Conservation (phyloP, 2,797 vertebrate species). For the Dicrostonyx torquatus region DNA sequence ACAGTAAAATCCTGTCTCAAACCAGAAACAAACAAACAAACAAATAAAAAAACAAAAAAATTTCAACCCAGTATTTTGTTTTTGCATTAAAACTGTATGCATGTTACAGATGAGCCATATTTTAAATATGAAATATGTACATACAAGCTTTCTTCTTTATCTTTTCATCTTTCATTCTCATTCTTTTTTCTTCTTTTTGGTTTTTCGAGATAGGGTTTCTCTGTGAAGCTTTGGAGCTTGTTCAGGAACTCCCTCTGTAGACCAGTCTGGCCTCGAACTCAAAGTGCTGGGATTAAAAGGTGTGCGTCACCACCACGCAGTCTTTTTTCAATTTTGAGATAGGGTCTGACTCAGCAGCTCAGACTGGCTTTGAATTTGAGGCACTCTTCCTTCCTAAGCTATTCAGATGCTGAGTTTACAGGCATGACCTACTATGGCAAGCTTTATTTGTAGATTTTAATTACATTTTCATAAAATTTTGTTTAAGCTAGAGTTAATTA, state of each 20-base stretch:
- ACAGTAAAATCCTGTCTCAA: background rate
- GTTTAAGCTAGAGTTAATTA: background rate
- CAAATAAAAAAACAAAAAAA: background rate
- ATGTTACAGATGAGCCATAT: background rate
- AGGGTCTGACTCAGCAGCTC: background rate
- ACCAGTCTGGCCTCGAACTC: too few relatives aligned
- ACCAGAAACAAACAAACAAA: background rate
- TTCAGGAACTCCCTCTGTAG: too few relatives aligned
- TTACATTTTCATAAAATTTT: background rate
- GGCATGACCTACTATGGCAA: background rate
- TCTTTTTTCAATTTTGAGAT: background rate
- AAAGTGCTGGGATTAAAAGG: too few relatives aligned
- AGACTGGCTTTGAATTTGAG: background rate
- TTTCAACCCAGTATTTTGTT: background rate
- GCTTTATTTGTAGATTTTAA: background rate
- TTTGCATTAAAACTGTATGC: background rate
- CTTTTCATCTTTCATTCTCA: too few relatives aligned
- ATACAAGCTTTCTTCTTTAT: background rate
- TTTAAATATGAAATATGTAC: background rate
- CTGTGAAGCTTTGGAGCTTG: too few relatives aligned
- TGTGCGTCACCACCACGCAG: too few relatives aligned
- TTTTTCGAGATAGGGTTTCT: too few relatives aligned
- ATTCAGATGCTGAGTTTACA: background rate
- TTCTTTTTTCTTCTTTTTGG: too few relatives aligned
- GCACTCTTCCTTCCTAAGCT: background rate